Conservation (phyloP, 2,113 vertebrate species). For the Shinisaurus crocodilurus region DNA sequence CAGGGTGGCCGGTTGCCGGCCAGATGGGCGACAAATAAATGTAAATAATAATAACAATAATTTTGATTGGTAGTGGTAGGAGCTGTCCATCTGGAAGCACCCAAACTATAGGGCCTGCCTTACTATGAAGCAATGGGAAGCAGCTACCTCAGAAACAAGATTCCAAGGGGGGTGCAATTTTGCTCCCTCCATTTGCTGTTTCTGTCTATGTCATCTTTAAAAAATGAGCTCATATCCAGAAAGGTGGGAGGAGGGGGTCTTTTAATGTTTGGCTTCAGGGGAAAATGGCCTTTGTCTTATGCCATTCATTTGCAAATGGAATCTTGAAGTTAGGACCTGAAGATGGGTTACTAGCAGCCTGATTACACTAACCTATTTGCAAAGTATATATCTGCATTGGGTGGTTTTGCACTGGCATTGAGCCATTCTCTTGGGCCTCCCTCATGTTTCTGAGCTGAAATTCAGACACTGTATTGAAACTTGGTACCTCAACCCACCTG, state of each 20-base stretch:
- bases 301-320: not conserved
- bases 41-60: no score
- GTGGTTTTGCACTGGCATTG: not conserved
- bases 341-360: not conserved
- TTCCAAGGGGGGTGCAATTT: not conserved
- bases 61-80: no score
- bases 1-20: no score
- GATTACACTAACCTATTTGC: not conserved
- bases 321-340: not conserved
- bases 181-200: not conserved
- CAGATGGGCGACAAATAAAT: no score
- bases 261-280: not conserved
- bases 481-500: no score
- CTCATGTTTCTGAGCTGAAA: not conserved
- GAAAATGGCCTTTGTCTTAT: not conserved
- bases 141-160: not conserved
- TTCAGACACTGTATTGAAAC: not conserved
- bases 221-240: not conserved
- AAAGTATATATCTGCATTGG: not conserved
- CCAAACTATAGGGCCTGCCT: not conserved
- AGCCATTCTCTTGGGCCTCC: not conserved
- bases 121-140: not conserved
- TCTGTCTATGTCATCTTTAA: not conserved
- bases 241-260: no score
- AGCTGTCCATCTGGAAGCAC: no score